These are phyloP conservation scores for Ptychobarbus kaznakovi DNA, from an alignment of 2,797 vertebrate genomes.

Conservation along the genomic window DNA sequence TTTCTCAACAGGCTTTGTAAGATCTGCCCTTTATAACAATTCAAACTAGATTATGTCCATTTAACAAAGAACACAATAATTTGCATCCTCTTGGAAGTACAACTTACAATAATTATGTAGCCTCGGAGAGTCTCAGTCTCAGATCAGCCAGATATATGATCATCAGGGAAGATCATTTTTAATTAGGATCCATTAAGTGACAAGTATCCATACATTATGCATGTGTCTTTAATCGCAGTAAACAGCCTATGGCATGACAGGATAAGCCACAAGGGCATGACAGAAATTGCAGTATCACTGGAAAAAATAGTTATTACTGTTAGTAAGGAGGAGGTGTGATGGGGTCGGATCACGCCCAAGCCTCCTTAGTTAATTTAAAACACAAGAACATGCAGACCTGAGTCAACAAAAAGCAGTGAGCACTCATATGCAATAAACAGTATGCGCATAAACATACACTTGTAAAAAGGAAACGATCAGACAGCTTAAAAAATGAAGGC, in stretches of 20 bases:
- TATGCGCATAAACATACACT: background rate
- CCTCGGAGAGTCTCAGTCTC: slow-evolving; percentile 2
- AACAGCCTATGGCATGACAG: slow-evolving; percentile 34
- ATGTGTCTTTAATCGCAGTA: slow-evolving; percentile 10
- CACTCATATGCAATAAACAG: too few species aligned
- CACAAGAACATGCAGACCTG: background rate
- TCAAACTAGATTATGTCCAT: background rate
- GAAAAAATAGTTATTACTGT: slow-evolving; percentile 2
- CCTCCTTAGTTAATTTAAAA: background rate
- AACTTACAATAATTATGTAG: background rate
- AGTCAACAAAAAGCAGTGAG: background rate
- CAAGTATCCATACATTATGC: slow-evolving; percentile 19
- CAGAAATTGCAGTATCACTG: slow-evolving; percentile 8
- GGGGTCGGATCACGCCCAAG: background rate
- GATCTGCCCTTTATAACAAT: background rate
- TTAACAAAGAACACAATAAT: slow-evolving; percentile 19
- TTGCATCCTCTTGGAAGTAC: slow-evolving; percentile 1
- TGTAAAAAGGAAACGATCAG: background rate
- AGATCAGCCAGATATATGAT: slow-evolving; percentile 26
- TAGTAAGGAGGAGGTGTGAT: background rate
- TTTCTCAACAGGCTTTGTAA: background rate
- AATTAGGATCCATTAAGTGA: slow-evolving; percentile 27
- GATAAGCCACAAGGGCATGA: slow-evolving; percentile 12
- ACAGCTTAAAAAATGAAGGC: background rate
- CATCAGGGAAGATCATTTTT: slow-evolving; percentile 20